Conservation (phyloP, 2,888 invertebrate genomes). For the Sisyra nigra region DNA sequence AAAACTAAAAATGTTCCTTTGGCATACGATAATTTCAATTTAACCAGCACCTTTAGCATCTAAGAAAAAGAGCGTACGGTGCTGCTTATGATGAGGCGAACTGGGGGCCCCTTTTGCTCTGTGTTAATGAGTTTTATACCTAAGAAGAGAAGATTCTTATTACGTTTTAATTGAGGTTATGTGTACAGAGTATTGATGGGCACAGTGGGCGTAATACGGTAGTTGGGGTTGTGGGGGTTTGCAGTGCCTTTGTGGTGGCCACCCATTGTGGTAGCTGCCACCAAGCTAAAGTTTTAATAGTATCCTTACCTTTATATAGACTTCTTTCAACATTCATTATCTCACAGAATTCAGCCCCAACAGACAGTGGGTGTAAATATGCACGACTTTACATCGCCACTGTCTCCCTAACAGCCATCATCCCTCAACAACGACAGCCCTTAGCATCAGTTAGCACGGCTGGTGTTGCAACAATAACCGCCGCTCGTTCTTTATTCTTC, state of each 20-base stretch:
- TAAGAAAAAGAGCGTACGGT: conserved; percentile 1
- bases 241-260: conserved; percentile 1
- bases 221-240: background rate
- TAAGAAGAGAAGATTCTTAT: conserved; percentile 27
- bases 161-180: conserved; percentile 33
- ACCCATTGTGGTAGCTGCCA: conserved; percentile 5
- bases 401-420: no score
- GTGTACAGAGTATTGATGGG: conserved; percentile 20
- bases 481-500: no score
- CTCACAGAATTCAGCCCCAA: conserved; percentile 15
- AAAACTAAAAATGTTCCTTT: conserved; percentile 8
- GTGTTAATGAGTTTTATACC: conserved; percentile 30
- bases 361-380: background rate
- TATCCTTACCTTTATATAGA: conserved; percentile 14
- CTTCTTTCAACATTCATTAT: conserved; percentile 29
- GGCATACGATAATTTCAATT: conserved; percentile 6
- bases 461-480: no score
- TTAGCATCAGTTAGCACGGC: no score
- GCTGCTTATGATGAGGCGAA: background rate
- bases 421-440: no score
- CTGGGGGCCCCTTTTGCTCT: conserved; percentile 21
- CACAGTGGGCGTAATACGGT: background rate
- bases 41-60: background rate
- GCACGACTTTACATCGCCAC: no score
- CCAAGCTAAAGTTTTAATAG: conserved; percentile 28